These are phyloP conservation scores for Syritta pipiens DNA, from an alignment of 2,888 invertebrate genomes.

Conservation along the genomic window DNA sequence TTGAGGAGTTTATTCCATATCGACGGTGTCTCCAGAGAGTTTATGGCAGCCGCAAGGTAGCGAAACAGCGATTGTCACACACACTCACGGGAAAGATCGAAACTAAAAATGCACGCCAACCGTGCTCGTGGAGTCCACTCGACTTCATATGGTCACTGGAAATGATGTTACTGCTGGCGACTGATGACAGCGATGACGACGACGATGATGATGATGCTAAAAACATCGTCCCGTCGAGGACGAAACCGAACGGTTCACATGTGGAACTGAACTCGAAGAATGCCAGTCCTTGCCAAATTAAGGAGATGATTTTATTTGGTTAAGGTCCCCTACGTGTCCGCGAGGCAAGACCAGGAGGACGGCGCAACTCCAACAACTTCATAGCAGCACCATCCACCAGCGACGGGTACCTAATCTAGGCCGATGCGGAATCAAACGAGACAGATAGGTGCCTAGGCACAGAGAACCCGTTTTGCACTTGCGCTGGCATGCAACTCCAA, in stretches of 20 bases:
- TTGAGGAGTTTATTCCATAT: conserved; percentile 68
- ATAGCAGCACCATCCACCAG: conserved; percentile 49
- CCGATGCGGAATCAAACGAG: conserved; percentile 66
- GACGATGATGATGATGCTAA: conserved; percentile 54
- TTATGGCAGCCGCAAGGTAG: conserved; percentile 57
- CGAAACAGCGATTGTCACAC: conserved; percentile 67
- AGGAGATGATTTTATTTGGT: conserved; percentile 65
- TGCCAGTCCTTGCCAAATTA: conserved; percentile 65
- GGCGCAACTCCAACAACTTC: conserved; percentile 34
- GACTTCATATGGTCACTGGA: conserved; percentile 48
- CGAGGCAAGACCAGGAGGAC: conserved; percentile 10
- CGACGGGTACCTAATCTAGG: conserved; percentile 62
- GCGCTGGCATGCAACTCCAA: neutral
- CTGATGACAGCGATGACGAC: conserved; percentile 57
- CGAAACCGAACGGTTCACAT: conserved; percentile 61
- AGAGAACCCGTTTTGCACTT: conserved; percentile 27
- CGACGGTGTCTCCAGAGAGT: conserved; percentile 56
- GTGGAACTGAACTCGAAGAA: conserved; percentile 61
- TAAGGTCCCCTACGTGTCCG: conserved; percentile 31
- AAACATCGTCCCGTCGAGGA: conserved; percentile 49
- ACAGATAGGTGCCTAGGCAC: conserved; percentile 67
- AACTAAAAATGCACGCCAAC: conserved; percentile 40
- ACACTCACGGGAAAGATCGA: conserved; percentile 46
- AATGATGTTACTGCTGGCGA: conserved; percentile 55
- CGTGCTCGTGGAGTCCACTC: conserved; percentile 20